Conservation (phyloP, 1,140 invertebrate species). For the Drosophila prosaltans region DNA sequence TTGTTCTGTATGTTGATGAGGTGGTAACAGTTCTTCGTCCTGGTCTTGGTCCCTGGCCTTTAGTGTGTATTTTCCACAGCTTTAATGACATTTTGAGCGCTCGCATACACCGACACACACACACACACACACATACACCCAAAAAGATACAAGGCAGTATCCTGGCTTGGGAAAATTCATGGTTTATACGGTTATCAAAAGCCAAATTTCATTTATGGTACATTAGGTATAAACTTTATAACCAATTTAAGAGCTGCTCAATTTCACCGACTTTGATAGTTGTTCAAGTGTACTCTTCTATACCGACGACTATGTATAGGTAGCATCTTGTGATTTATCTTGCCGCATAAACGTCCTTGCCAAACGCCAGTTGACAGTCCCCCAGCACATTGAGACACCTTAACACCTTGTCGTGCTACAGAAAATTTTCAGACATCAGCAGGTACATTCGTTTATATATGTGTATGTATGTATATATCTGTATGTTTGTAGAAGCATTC, state of each 20-base stretch:
- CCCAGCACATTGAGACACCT: conserved; percentile 54
- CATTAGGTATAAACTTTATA: too few species aligned
- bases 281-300: too few species aligned
- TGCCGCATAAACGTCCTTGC: conserved; percentile 25
- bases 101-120: conserved; percentile 38
- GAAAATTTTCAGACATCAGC: conserved; percentile 48
- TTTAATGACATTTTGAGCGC: conserved; percentile 79
- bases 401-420: conserved; percentile 66
- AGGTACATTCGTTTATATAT: conserved; percentile 20
- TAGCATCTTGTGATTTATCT: conserved; percentile 22
- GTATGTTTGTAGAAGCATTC: conserved; percentile 29
- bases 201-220: neutral
- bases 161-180: neutral
- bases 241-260: too few species aligned
- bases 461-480: conserved; percentile 22
- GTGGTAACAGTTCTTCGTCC: conserved; percentile 24
- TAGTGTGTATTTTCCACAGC: conserved; percentile 35
- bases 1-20: conserved; percentile 26
- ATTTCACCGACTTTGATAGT: too few species aligned
- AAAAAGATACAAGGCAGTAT: neutral
- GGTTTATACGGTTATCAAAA: conserved; percentile 45
- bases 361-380: conserved; percentile 51
- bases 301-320: too few species aligned
- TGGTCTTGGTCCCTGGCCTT: conserved; percentile 34
- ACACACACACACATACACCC: conserved; percentile 22